These are phyloP conservation scores for Dysmachus trigonus DNA, from an alignment of 2,888 invertebrate species.

Conservation along the genomic window DNA sequence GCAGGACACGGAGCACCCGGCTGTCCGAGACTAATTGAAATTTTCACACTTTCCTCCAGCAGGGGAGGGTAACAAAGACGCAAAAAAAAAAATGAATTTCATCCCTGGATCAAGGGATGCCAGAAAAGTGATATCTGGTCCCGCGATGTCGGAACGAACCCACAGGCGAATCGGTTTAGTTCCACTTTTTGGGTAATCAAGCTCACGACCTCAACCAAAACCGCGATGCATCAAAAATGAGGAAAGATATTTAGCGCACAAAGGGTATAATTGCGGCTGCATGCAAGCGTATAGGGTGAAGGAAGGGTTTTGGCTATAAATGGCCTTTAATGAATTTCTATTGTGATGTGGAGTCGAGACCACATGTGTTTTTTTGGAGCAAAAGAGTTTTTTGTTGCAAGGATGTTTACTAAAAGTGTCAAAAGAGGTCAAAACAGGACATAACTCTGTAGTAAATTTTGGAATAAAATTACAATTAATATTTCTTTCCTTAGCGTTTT, in stretches of 20 bases:
- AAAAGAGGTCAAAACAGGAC: background rate
- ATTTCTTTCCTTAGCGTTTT: background rate
- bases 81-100: background rate
- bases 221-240: background rate
- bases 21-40: slow-evolving; percentile 66
- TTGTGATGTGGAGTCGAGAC: background rate
- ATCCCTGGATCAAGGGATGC: slow-evolving; percentile 3
- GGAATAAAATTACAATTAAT: background rate
- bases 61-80: background rate
- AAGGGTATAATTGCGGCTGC: background rate
- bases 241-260: background rate
- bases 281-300: background rate
- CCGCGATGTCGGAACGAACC: background rate
- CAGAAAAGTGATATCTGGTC: background rate
- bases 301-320: background rate
- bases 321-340: background rate
- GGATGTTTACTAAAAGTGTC: background rate
- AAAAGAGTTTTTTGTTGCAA: background rate
- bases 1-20: slow-evolving; percentile 49
- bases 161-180: background rate
- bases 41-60: slow-evolving; percentile 61
- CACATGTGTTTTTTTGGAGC: background rate
- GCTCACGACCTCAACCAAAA: background rate
- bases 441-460: background rate
- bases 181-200: background rate